A percentile compares a stretch with the other conserved stretches of the same genome.
These are phyloP conservation scores for Gyrodactylus bullatarudis DNA, from an alignment of 1,140 invertebrate species.

Conservation along the genomic window DNA sequence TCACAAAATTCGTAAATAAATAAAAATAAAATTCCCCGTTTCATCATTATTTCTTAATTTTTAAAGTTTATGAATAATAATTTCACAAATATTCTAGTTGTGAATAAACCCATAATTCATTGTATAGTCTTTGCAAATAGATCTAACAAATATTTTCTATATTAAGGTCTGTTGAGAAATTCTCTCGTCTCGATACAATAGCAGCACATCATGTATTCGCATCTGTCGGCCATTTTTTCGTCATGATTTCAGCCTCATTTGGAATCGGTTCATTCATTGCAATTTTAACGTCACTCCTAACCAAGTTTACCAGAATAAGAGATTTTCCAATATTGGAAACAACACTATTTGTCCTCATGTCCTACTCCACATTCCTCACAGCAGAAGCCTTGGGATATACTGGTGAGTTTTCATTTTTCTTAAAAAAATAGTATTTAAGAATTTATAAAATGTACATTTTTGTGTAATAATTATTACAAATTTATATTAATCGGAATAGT, in stretches of 20 bases:
- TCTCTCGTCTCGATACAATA: background rate
- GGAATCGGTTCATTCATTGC: background rate
- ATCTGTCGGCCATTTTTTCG: slow-evolving; percentile 2
- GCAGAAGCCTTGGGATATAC: slow-evolving; percentile 3
- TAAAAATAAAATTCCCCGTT: too few relatives aligned
- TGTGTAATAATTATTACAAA: background rate
- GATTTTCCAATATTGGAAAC: slow-evolving; percentile 5
- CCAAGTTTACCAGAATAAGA: background rate
- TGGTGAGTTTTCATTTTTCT: background rate
- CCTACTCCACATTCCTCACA: slow-evolving; percentile 3
- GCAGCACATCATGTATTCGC: background rate
- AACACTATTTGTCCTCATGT: slow-evolving; percentile 20
- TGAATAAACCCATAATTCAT: too few relatives aligned
- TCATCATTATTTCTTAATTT: too few relatives aligned
- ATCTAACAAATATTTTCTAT: too few relatives aligned
- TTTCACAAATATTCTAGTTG: too few relatives aligned
- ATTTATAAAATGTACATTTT: background rate
- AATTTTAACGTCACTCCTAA: slow-evolving; percentile 1
- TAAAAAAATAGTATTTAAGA: background rate
- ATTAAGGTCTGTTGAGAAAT: background rate
- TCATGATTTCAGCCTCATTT: background rate
- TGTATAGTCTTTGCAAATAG: too few relatives aligned
- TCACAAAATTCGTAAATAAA: too few relatives aligned
- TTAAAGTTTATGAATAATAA: too few relatives aligned
- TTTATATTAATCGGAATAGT: too few relatives aligned